Conservation (phyloP, 2,113 vertebrate species). For the Arothron firmamentum region DNA sequence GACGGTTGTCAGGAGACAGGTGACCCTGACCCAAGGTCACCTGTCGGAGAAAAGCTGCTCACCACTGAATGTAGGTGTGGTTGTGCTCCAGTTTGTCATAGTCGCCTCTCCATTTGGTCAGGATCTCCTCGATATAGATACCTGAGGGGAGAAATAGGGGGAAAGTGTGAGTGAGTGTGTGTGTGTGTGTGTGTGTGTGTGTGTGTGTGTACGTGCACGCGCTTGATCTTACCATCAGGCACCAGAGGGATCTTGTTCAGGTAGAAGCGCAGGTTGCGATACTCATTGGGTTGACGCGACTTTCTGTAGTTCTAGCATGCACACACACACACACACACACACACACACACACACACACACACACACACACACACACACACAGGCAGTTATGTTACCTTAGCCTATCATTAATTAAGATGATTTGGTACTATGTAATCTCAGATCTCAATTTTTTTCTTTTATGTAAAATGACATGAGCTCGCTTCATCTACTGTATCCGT, state of each 20-base stretch:
- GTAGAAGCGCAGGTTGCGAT: constrained; percentile 95
- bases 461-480: background rate
- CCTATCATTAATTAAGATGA: too few relatives aligned
- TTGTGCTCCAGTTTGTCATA: constrained; percentile 98
- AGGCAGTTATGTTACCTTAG: constrained; percentile 27
- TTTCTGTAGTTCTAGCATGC: constrained; percentile 85
- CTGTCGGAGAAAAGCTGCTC: constrained; percentile 50
- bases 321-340: constrained; percentile 42
- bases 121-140: constrained; percentile 95
- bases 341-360: constrained; percentile 45
- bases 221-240: constrained; percentile 85
- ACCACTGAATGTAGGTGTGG: constrained; percentile 99
- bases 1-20: too few relatives aligned
- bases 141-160: constrained; percentile 71
- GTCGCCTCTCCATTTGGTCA: constrained; percentile 95
- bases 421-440: too few relatives aligned
- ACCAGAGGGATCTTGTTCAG: constrained; percentile 96
- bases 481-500: background rate
- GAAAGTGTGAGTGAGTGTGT: constrained; percentile 4
- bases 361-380: constrained; percentile 26
- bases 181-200: constrained; percentile 12
- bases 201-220: constrained; percentile 18
- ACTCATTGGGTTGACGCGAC: constrained; percentile 86
- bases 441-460: too few relatives aligned
- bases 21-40: too few relatives aligned